Evolutionary conservation across 2,888 invertebrate genomes (phyloP).

Genomic region (Plebejus argus): DNA sequence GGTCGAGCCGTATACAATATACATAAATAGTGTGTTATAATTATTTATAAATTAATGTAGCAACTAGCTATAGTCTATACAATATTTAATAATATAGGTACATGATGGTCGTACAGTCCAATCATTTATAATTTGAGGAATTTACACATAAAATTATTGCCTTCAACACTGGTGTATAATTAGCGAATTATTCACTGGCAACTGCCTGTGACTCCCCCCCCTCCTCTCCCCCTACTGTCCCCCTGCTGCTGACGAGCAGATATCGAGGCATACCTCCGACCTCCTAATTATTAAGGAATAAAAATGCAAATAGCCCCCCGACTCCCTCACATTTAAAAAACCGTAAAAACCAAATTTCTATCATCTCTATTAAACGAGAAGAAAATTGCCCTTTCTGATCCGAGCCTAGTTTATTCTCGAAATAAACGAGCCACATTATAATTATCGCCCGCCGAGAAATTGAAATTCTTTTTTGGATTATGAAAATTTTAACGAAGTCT

Average conservation of each 20-base stretch:
- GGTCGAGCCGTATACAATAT: neutral
- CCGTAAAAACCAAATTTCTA: slow-evolving; percentile 29
- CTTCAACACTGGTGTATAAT: slow-evolving; percentile 3
- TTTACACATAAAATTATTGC: neutral
- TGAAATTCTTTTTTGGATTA: slow-evolving; percentile 3
- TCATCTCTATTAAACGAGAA: slow-evolving; percentile 27
- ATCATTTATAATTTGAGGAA: neutral
- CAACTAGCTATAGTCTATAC: no score
- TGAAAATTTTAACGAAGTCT: neutral
- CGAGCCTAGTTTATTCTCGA: neutral
- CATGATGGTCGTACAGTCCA: neutral
- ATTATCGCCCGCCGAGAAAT: neutral
- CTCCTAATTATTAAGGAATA: slow-evolving; percentile 27
- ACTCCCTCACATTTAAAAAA: slow-evolving; percentile 15
- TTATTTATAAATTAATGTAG: neutral
- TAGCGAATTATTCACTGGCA: neutral
- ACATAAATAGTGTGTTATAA: neutral
- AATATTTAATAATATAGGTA: no score
- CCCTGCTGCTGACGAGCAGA: neutral
- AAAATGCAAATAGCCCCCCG: slow-evolving; percentile 25
- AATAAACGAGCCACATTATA: slow-evolving; percentile 12
- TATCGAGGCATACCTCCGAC: neutral
- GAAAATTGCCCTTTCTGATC: slow-evolving; percentile 16
- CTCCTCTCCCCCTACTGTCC: neutral
- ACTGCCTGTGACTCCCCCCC: neutral